phyloP scores from a whole-genome alignment of 2,113 vertebrate species.

The Psittacula cyanocephala region DNA sequence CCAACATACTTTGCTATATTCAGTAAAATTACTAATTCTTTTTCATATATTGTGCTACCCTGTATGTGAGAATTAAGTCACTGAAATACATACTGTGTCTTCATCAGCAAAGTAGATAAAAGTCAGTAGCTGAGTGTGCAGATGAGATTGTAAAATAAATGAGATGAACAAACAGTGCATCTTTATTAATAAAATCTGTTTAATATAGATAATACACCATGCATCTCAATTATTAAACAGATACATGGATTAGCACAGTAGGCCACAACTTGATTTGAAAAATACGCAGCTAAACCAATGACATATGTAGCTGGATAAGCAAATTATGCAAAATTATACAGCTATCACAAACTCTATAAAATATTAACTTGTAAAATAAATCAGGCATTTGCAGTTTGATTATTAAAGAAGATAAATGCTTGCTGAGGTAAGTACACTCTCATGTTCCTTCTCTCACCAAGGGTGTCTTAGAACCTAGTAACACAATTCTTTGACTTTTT shows the following conservation, averaged over 20 bases:
- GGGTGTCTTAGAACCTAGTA: background rate
- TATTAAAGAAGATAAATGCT: constrained; percentile 41
- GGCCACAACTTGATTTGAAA: constrained; percentile 44
- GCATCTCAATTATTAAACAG: constrained; percentile 59
- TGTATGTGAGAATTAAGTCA: background rate
- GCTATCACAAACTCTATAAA: constrained; percentile 24
- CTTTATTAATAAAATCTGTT: constrained; percentile 73
- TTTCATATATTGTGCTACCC: background rate
- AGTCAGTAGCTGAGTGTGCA: constrained; percentile 48
- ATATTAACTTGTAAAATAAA: constrained; percentile 45
- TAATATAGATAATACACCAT: constrained; percentile 45
- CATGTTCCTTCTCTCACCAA: background rate
- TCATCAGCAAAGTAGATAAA: constrained; percentile 37
- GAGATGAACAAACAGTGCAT: constrained; percentile 48
- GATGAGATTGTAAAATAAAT: constrained; percentile 58
- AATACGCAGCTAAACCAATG: constrained; percentile 23
- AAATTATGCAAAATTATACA: constrained; percentile 53
- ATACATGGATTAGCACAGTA: constrained; percentile 60
- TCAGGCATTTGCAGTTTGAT: constrained; percentile 20
- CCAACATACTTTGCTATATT: background rate
- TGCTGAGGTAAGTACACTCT: background rate
- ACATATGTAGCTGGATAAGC: constrained; percentile 21
- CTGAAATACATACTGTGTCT: background rate
- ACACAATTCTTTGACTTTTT: background rate
- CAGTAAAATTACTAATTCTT: background rate